A percentile compares a stretch with the other conserved stretches of the same genome.
These are phyloP conservation scores for Oscheius sp. DNA, from an alignment of 2,888 invertebrate species.

Conservation along the genomic window DNA sequence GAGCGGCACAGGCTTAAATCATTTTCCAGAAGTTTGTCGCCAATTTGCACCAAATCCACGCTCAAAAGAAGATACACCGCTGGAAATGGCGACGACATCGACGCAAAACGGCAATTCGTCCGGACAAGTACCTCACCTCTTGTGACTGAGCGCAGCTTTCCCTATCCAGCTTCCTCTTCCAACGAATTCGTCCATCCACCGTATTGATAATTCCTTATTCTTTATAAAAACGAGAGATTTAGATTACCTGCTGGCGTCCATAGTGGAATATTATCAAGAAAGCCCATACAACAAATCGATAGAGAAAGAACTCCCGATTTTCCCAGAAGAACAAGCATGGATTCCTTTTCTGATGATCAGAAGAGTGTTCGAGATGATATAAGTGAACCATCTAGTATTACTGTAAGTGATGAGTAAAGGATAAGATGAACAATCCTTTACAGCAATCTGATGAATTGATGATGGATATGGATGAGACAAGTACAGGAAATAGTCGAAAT, in stretches of 20 bases:
- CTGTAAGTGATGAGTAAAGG: not conserved
- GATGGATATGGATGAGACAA: constrained; percentile 20
- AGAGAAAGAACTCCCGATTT: not conserved
- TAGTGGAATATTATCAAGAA: constrained; percentile 8
- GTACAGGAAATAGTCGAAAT: not conserved
- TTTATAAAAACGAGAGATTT: not conserved
- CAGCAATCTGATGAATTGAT: constrained; percentile 13
- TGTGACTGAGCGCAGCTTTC: constrained; percentile 45
- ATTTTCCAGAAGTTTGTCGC: constrained; percentile 27
- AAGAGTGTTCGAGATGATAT: constrained; percentile 30
- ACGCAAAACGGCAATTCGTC: constrained; percentile 19
- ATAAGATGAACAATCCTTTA: not conserved
- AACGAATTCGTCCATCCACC: constrained; percentile 23
- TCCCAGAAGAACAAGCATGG: constrained; percentile 20
- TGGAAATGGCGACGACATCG: constrained; percentile 15
- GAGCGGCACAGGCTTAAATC: not conserved
- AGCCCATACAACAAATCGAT: not conserved
- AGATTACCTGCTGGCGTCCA: not conserved
- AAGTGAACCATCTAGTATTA: constrained; percentile 29
- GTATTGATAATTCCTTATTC: constrained; percentile 23
- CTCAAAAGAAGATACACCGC: constrained; percentile 28
- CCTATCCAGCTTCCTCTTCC: constrained; percentile 36
- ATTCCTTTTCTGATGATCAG: constrained; percentile 30
- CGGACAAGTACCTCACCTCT: constrained; percentile 43
- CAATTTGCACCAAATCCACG: constrained; percentile 8